Percentiles rank a stretch among this genome's conserved stretches.
phyloP scores from a whole-genome alignment of 2,113 vertebrate species.

The Nettapus auritus region DNA sequence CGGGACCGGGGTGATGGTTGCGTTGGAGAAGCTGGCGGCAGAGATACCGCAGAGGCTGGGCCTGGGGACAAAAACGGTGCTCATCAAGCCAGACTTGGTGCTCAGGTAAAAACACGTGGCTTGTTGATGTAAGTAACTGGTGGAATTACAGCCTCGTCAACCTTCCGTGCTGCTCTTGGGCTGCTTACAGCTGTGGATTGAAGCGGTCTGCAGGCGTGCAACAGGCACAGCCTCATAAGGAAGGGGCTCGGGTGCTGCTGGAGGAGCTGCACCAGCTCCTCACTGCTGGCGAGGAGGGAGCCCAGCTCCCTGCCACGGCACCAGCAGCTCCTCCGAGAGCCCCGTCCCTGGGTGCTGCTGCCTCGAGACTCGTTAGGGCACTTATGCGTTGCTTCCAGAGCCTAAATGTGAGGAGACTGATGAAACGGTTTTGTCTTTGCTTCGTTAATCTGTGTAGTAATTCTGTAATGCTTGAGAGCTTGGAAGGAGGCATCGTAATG shows the following conservation, averaged over 20 bases:
- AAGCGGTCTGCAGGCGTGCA: not conserved
- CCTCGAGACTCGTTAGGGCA: not conserved
- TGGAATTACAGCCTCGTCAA: not conserved
- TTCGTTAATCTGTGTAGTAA: not conserved
- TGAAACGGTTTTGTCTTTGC: not conserved
- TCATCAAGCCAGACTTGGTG: not conserved
- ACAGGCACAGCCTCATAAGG: no score
- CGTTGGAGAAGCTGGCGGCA: not conserved
- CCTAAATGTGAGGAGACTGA: not conserved
- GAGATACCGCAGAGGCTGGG: accelerated
- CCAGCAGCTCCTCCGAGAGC: not conserved
- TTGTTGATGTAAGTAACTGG: not conserved
- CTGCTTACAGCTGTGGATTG: not conserved
- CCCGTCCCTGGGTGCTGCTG: not conserved
- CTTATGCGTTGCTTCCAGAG: not conserved
- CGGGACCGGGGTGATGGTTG: not conserved
- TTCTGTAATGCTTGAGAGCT: not conserved
- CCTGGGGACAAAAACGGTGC: not conserved
- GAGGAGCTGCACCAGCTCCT: not conserved
- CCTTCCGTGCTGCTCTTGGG: not conserved
- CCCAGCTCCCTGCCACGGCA: not conserved
- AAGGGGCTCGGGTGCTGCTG: no score
- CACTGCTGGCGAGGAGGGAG: not conserved
- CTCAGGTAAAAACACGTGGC: not conserved
- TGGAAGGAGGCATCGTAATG: not conserved